Base-by-base conservation (phyloP, 2,113 vertebrate genomes). In the Chloebia gouldiae region DNA sequence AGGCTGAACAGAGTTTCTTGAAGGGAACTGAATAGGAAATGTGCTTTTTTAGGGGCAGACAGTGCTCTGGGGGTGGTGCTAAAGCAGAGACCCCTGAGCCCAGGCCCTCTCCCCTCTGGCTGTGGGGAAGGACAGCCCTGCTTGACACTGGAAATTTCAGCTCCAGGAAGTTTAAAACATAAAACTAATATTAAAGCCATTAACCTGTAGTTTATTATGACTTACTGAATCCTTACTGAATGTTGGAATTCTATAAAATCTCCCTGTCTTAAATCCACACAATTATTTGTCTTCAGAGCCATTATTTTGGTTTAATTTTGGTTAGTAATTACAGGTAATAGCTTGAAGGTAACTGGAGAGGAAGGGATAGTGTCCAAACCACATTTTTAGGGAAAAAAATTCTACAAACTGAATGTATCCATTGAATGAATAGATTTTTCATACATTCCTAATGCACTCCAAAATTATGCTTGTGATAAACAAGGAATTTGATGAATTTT, bases 151-250 rank as follows among this genome's bases (percentile, higher is more conserved):
- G 33, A 42, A 73, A 13, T 37, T 24, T 14, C 30, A 61, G 15
- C 28, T 66, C 40, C 42, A 37, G 51, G 20, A 17, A 31, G 18
- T 13, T 81, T 3, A 42, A 78, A 33, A 0, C 19, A 60, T 13
- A 9, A 0, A 10, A 42, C 64, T 33, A 4, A 1, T 9, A 14
- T 53, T 47, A 39, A 65, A 81, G 7, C 3, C 4, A 4, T 49
- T n/a, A 7, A 6, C 23, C 10, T 31, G 15, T 15, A 7, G 13
- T 23, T 75, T 61, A 27, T 40, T 59, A 7, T 5, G 5, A 22
- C 53, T 59, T 64, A 10, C 0, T 33, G 51, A 54, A 81, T 39
- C 18, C 49, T 53, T 35, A 24, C 31, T 11, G 53, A 31, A 54
- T 9, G 53, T 0, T 50, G 56, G 45, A 61, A 65, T 33, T 42